Conservation (phyloP, 2,888 invertebrate genomes). For the Atrina japonica region DNA sequence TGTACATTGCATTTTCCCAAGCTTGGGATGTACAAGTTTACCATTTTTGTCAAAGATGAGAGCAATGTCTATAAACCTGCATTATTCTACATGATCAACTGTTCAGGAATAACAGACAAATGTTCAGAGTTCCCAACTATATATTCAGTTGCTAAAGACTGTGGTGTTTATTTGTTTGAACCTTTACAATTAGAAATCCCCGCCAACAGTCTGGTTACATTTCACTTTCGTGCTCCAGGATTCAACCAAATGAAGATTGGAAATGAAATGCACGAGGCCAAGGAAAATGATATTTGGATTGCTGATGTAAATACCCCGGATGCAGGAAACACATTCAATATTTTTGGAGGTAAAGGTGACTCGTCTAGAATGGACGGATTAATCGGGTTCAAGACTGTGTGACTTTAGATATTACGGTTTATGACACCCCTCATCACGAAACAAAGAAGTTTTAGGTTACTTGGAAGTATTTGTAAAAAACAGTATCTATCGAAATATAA, state of each 20-base stretch:
- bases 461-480: too few relatives aligned
- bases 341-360: slow-evolving; percentile 20
- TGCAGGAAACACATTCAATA: slow-evolving; percentile 1
- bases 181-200: slow-evolving; percentile 48
- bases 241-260: slow-evolving; percentile 8
- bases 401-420: too few relatives aligned
- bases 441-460: too few relatives aligned
- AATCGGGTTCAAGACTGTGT: too few relatives aligned
- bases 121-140: slow-evolving; percentile 48
- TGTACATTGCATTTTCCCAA: too few relatives aligned
- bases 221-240: slow-evolving; percentile 30
- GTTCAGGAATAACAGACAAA: slow-evolving; percentile 22
- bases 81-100: slow-evolving; percentile 50
- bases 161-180: slow-evolving; percentile 45
- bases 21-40: too few relatives aligned
- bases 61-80: too few relatives aligned
- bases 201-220: slow-evolving; percentile 45
- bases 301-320: slow-evolving; percentile 11
- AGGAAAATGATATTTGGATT: slow-evolving; percentile 17
- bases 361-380: background rate
- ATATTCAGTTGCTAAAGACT: slow-evolving; percentile 44
- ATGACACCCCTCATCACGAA: too few relatives aligned
- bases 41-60: too few relatives aligned
- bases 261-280: background rate
- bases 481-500: too few relatives aligned